Evolutionary conservation across 2,797 vertebrate species (phyloP), one percentile per base, ranked within the genome.

Genomic region (Sebastes wilsoni): DNA sequence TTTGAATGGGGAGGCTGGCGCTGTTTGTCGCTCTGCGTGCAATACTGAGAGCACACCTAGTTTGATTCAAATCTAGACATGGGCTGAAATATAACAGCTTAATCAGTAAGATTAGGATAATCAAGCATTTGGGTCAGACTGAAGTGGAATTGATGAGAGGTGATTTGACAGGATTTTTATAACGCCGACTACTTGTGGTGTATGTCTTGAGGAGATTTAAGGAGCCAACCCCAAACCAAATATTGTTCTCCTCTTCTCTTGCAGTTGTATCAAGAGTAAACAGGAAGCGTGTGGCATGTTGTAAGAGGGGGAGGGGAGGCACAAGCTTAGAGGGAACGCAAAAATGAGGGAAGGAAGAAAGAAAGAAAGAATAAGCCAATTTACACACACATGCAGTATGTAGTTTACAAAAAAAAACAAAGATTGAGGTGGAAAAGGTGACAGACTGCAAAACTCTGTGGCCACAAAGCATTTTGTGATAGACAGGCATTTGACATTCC

Each of bases 201-300:
- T 22, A 38, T 81, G 64, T 71, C 62, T 80, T 61, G 18, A 81
- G 73, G 78, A 82, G 72, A 67, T 83, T 64, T 56, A 59, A 85
- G 56, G 77, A 86, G 86, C 85, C 64, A 72, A 75, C 28, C 68
- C 69, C 61, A 81, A 93, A 81, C 67, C 79, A 82, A 91, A 89
- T 79, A 86, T 38, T 85, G 61, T 75, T 86, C 56, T 85, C 56
- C 79, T 88, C 87, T 83, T 82, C 82, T 84, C 89, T 80, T 92
- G 67, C 89, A 89, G 77, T 94, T 93, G 90, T 92, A 89, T 93
- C 85, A 93, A 92, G 90, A 92, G 93, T 95, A 95, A 96, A 96
- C 95, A 96, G 95, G 95, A 96, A 96, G 81, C 62, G 68, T 87
- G 88, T 90, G 91, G 89, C 90, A 91, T 93, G 88, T 81, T 88